These are phyloP conservation scores for Myiotriccus ornatus DNA, from an alignment of 2,797 vertebrate genomes.

Conservation along the genomic window DNA sequence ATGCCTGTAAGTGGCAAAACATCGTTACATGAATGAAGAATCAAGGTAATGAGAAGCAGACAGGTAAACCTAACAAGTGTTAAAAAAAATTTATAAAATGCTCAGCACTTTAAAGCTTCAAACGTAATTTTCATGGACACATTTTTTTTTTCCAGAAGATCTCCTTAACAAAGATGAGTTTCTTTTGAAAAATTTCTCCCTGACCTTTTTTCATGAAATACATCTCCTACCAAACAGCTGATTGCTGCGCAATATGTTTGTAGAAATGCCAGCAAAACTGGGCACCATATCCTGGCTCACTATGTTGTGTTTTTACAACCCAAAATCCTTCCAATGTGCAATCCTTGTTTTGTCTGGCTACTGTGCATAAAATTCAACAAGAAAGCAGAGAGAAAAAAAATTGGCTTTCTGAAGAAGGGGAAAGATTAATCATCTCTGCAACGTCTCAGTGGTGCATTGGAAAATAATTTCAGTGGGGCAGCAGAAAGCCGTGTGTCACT, in stretches of 20 bases:
- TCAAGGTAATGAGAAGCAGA: neutral
- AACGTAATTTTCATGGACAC: neutral
- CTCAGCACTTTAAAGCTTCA: neutral
- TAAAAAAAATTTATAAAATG: neutral
- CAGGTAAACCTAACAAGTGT: neutral
- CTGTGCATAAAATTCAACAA: neutral
- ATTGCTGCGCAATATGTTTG: neutral
- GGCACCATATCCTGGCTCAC: neutral
- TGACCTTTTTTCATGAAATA: neutral
- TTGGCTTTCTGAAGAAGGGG: neutral
- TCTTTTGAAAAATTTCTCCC: neutral
- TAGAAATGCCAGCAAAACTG: neutral
- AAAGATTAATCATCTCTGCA: neutral
- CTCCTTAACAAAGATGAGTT: neutral
- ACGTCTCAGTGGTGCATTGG: neutral
- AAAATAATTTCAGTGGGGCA: neutral
- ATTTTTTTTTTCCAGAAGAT: neutral
- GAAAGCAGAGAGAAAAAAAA: neutral
- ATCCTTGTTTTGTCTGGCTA: neutral
- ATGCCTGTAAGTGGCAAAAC: neutral
- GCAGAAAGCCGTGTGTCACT: neutral
- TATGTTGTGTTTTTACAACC: neutral
- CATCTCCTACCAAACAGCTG: neutral
- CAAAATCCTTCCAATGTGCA: neutral
- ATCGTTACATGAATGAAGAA: neutral